These are phyloP conservation scores for Conus betulinus DNA, from an alignment of 1,140 invertebrate genomes.

Conservation along the genomic window DNA sequence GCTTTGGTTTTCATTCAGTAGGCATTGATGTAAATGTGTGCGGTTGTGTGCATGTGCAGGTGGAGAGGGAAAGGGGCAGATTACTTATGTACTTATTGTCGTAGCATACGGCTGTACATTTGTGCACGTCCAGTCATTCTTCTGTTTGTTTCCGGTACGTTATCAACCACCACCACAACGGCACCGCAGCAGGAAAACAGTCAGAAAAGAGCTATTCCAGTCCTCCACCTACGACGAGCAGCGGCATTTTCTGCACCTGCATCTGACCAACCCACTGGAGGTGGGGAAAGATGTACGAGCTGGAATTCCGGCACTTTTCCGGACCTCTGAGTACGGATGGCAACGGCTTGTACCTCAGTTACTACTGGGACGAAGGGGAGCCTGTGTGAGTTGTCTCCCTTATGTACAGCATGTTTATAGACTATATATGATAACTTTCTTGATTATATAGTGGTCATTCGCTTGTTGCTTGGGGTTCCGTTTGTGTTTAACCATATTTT, in stretches of 20 bases:
- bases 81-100: too few species aligned
- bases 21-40: background rate
- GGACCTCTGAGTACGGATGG: constrained; percentile 41
- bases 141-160: too few species aligned
- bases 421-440: too few species aligned
- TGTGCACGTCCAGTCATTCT: too few species aligned
- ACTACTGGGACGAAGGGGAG: constrained; percentile 38
- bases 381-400: constrained; percentile 31
- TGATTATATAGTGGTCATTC: too few species aligned
- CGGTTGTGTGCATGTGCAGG: background rate
- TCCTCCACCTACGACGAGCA: constrained; percentile 24
- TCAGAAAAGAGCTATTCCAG: constrained; percentile 17
- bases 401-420: too few species aligned
- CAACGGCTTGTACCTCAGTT: constrained; percentile 44
- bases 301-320: constrained; percentile 32
- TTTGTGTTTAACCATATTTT: too few species aligned
- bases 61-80: background rate
- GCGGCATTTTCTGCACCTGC: constrained; percentile 38
- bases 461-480: too few species aligned
- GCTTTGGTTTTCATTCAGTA: too few species aligned
- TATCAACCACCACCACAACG: too few species aligned
- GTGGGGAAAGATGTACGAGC: constrained; percentile 38
- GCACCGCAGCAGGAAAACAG: constrained; percentile 1
- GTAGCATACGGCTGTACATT: too few species aligned
- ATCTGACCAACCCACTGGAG: background rate